Conservation (phyloP, 2,113 vertebrate genomes). For the Corydoras sp. region DNA sequence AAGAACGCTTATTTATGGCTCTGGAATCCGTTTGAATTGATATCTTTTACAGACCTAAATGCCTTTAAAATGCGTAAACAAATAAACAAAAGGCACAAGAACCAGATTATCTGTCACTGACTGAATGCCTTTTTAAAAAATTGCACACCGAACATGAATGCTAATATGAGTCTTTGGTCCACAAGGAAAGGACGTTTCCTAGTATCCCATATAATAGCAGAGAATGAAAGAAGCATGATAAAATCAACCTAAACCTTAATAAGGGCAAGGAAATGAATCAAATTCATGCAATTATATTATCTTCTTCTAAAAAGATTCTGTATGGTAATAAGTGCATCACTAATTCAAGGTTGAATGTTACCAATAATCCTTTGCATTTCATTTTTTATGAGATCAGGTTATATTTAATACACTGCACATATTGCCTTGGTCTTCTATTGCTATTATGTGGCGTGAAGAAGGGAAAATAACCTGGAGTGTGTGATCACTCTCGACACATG, state of each 20-base stretch:
- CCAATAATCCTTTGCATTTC: slow-evolving; percentile 22
- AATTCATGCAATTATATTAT: slow-evolving; percentile 20
- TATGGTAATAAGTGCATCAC: slow-evolving; percentile 10
- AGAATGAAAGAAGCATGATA: slow-evolving; percentile 4
- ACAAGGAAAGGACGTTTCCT: slow-evolving; percentile 11
- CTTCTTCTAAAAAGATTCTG: slow-evolving; percentile 15
- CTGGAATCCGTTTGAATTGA: slow-evolving; percentile 42
- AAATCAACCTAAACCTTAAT: slow-evolving; percentile 29
- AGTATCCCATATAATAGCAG: background rate
- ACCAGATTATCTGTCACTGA: slow-evolving; percentile 45
- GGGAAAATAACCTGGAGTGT: background rate
- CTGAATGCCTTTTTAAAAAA: slow-evolving; percentile 23
- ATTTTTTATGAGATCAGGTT: slow-evolving; percentile 27
- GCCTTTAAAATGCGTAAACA: slow-evolving; percentile 44
- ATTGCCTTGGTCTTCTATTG: slow-evolving; percentile 4
- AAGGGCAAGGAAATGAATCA: slow-evolving; percentile 29
- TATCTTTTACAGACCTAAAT: slow-evolving; percentile 44
- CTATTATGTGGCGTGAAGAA: slow-evolving; percentile 7
- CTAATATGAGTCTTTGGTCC: slow-evolving; percentile 26
- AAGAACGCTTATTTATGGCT: slow-evolving; percentile 46
- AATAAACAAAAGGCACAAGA: slow-evolving; percentile 39
- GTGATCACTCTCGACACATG: slow-evolving; percentile 10
- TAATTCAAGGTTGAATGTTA: slow-evolving; percentile 25
- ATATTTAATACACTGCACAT: background rate
- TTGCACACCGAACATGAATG: slow-evolving; percentile 5